Base-by-base conservation (phyloP, 2,797 vertebrate species). In the Catharus ustulatus region DNA sequence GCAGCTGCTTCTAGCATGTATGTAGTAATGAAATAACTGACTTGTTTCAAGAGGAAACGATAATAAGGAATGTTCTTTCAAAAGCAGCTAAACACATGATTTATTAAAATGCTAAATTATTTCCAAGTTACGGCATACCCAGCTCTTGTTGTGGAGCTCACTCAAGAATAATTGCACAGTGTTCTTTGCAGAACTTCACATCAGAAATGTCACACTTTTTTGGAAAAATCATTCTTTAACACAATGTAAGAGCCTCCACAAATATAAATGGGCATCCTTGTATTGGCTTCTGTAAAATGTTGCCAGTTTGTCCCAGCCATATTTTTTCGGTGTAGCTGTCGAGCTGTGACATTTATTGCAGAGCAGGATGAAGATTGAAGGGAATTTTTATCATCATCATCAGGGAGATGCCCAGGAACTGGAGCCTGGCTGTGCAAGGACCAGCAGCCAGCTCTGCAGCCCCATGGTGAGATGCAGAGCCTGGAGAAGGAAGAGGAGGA, bases 31-130 rank as follows among this genome's bases (percentile, higher is more conserved):
- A 81, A 87, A 88, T 75, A 46, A 78, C n/a, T n/a, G 59, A 19
- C 82, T 91, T 34, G 46, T 90, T 93, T 92, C 78, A 75, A 69
- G 87, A 78, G 34, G 68, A 77, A 89, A 76, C 1, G 2, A 68
- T 83, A 87, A 76, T 59, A 84, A 74, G 80, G 66, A 89, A 52
- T 21, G 29, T 20, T 90, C 86, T 94, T 89, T 95, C 76, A 64
- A 84, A 74, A 51, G 78, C 54, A 74, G 64, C 74, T 90, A 93
- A 95, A 80, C 52, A 71, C 30, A 52, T 57, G 86, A 89, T 79
- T 90, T 95, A 85, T 71, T 93, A 74, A 91, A 77, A 93, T 62
- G 72, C 34, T 62, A 87, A 62, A 93, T 93, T 84, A 94, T 91
- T 95, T 93, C 91, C 92, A 86, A 85, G 66, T 94, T 93, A 85